Evolutionary conservation across 2,888 invertebrate species (phyloP), one percentile per base, ranked within the genome.

Genomic region (Phlogophora meticulosa): DNA sequence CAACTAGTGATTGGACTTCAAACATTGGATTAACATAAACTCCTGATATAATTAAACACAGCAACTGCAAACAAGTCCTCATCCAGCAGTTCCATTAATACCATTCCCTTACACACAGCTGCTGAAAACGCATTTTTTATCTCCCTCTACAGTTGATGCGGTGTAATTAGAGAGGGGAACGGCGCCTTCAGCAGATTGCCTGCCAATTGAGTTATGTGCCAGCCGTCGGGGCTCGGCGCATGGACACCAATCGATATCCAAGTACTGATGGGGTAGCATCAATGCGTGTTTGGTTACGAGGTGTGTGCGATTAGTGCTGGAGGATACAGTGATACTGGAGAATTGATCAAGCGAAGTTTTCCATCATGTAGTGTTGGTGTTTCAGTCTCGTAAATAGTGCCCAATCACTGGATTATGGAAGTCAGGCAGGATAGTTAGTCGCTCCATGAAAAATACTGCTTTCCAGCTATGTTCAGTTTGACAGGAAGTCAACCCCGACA

Each of bases 101-200:
- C 7, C 15, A 5, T n/a, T 58, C 60, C 15, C 28, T 45, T 20
- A 48, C 49, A 51, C 24, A 65, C 67, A 48, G 51, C 59, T 43
- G 45, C 45, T 45, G 45, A 62, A 78, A 74, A 66, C 68, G 55
- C 65, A 69, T 76, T 67, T 80, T n/a, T 76, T 82, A 78, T 76
- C 76, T 58, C 59, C 38, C 45, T 64, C 59, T 51, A 70, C 69
- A 76, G 56, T 67, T 59, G 66, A 72, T 61, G 69, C 69, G 72
- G 67, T 71, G 81, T 79, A 86, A 87, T 88, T 84, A 84, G 72
- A 79, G 72, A 70, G 80, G 85, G 72, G 69, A 72, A 83, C 86
- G 91, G 88, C 91, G 92, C 88, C 91, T 90, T 82, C 85, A 84
- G 88, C 88, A 92, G 92, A 94, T 94, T 94, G 93, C 88, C 89